A percentile compares a stretch with the other conserved stretches of the same genome.
These are phyloP conservation scores for Dascillus cervinus DNA, from an alignment of 2,888 invertebrate genomes.

Conservation along the genomic window DNA sequence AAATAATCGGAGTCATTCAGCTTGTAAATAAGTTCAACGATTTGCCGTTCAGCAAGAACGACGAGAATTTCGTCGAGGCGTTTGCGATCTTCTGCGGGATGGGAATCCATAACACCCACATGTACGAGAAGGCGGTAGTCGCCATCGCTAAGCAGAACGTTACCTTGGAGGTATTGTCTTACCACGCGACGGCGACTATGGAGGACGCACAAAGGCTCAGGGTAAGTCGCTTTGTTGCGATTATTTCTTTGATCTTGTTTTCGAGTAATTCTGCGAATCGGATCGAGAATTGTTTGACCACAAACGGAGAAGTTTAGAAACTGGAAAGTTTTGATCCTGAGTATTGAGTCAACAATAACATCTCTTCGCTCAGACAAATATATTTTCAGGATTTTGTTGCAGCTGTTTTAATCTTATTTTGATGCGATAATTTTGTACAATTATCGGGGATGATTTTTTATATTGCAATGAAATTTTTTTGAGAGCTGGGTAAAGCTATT, in stretches of 20 bases:
- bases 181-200: slow-evolving; percentile 86
- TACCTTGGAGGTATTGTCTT: slow-evolving; percentile 87
- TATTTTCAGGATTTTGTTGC: too few relatives aligned
- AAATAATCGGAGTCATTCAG: slow-evolving; percentile 90
- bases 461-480: too few relatives aligned
- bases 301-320: not conserved
- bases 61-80: slow-evolving; percentile 94
- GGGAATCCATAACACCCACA: slow-evolving; percentile 95
- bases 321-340: not conserved
- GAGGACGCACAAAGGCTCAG: slow-evolving; percentile 83
- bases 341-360: not conserved
- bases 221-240: slow-evolving; percentile 63
- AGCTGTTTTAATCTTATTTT: too few relatives aligned
- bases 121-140: slow-evolving; percentile 93
- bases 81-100: slow-evolving; percentile 97
- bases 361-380: too few relatives aligned
- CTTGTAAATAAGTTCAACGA: slow-evolving; percentile 90
- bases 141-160: slow-evolving; percentile 96
- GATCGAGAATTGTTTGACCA: too few relatives aligned
- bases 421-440: too few relatives aligned
- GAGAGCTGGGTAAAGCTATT: too few relatives aligned
- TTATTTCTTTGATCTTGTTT: too few relatives aligned
- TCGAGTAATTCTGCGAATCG: too few relatives aligned
- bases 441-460: too few relatives aligned
- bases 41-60: slow-evolving; percentile 85